phyloP scores from a whole-genome alignment of 2,797 vertebrate species.

The Pseudochirops corinnae region DNA sequence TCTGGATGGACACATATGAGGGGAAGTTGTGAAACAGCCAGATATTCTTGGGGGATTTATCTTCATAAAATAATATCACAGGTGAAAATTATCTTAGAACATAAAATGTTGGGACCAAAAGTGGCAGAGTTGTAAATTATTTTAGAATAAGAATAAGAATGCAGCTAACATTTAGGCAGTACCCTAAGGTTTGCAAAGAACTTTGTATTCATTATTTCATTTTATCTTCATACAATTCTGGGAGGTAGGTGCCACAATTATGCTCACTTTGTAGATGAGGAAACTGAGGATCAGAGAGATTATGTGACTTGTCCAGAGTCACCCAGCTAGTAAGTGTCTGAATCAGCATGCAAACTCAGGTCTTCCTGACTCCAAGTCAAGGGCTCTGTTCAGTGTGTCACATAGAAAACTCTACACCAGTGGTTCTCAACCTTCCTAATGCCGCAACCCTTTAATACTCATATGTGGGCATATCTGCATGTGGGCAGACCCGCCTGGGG shows the following conservation, averaged over 20 bases:
- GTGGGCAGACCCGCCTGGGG: no score
- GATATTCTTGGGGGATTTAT: neutral
- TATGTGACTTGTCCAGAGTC: neutral
- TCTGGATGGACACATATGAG: neutral
- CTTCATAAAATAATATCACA: neutral
- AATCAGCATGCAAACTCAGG: neutral
- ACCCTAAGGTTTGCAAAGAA: neutral
- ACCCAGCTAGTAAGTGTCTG: neutral
- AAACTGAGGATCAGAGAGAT: neutral
- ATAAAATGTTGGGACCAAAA: neutral
- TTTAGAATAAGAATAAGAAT: neutral
- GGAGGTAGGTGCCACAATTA: neutral
- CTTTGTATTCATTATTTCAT: neutral
- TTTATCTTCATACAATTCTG: neutral
- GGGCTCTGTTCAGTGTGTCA: neutral
- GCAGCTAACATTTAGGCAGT: neutral
- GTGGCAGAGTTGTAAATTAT: neutral
- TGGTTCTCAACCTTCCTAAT: no score
- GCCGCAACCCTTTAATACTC: no score
- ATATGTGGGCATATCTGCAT: no score
- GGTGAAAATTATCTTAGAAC: neutral
- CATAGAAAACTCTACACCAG: neutral
- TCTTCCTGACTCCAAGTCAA: neutral
- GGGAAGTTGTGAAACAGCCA: neutral
- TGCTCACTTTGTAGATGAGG: neutral